Evolutionary conservation across 1,140 invertebrate species (phyloP).

Genomic region (Drosophila ercepeae): DNA sequence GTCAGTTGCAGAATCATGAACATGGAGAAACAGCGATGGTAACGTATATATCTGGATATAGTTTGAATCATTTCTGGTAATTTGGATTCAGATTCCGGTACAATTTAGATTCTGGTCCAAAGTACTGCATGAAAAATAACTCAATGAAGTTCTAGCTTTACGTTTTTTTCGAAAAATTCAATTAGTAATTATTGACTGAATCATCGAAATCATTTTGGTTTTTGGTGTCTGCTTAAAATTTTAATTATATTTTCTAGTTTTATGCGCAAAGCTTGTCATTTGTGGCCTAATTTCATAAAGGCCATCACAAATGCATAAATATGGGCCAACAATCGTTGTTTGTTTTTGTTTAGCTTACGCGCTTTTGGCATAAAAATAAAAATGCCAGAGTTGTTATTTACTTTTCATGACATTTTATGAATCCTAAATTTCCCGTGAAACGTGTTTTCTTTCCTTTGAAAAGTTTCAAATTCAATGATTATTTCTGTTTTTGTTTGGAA

Average conservation of each 20-base stretch:
- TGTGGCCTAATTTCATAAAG: neutral
- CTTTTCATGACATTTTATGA: neutral
- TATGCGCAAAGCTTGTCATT: neutral
- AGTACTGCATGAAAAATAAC: neutral
- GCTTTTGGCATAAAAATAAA: neutral
- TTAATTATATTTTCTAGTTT: neutral
- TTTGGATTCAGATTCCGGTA: neutral
- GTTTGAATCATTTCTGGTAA: neutral
- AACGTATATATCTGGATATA: neutral
- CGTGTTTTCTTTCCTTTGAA: neutral
- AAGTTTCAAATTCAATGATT: neutral
- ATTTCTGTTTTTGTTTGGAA: neutral
- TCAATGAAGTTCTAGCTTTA: neutral
- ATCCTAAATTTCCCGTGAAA: neutral
- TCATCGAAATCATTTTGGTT: neutral
- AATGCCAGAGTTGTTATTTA: neutral
- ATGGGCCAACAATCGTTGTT: neutral
- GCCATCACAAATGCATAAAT: neutral
- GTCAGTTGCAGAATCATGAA: conserved; percentile 2
- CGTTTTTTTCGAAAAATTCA: neutral
- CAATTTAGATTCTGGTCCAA: neutral
- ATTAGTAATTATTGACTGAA: neutral
- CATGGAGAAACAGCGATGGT: neutral
- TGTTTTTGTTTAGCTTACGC: neutral
- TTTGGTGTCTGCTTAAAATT: neutral